phyloP scores from a whole-genome alignment of 2,797 vertebrate species.

The Lophius americanus region DNA sequence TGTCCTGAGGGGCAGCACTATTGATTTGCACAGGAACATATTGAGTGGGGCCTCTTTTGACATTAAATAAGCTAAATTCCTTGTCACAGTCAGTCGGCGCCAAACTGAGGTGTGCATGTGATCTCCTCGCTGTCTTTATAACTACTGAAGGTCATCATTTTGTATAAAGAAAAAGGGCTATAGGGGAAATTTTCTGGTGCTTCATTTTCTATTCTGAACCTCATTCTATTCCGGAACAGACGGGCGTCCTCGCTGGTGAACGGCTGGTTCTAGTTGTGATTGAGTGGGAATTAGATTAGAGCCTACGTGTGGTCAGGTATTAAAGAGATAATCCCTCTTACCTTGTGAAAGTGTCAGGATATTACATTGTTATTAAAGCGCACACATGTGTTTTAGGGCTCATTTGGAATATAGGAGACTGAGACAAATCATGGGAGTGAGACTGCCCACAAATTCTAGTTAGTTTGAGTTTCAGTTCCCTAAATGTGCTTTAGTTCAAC shows the following conservation, averaged over 20 bases:
- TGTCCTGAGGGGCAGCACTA: constrained; percentile 31
- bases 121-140: constrained; percentile 6
- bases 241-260: constrained; percentile 43
- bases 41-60: constrained; percentile 49
- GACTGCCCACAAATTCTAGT: constrained; percentile 3
- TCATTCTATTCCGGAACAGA: constrained; percentile 44
- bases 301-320: constrained; percentile 58
- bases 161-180: background rate
- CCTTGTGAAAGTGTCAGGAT: constrained; percentile 56
- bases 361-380: constrained; percentile 2
- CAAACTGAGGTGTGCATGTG: constrained; percentile 20
- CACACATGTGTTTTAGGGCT: constrained; percentile 1
- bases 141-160: constrained; percentile 6
- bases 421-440: background rate
- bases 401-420: constrained; percentile 6
- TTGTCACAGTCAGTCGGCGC: constrained; percentile 12
- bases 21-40: constrained; percentile 47
- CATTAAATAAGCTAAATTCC: constrained; percentile 48
- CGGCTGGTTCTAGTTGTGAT: constrained; percentile 55
- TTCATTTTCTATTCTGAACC: constrained; percentile 47
- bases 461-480: background rate
- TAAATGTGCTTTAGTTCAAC: no score
- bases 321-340: constrained; percentile 60
- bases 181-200: constrained; percentile 6
- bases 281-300: constrained; percentile 63